These are phyloP conservation scores for Palaemon carinicauda DNA, from an alignment of 1,140 invertebrate genomes.

Conservation along the genomic window DNA sequence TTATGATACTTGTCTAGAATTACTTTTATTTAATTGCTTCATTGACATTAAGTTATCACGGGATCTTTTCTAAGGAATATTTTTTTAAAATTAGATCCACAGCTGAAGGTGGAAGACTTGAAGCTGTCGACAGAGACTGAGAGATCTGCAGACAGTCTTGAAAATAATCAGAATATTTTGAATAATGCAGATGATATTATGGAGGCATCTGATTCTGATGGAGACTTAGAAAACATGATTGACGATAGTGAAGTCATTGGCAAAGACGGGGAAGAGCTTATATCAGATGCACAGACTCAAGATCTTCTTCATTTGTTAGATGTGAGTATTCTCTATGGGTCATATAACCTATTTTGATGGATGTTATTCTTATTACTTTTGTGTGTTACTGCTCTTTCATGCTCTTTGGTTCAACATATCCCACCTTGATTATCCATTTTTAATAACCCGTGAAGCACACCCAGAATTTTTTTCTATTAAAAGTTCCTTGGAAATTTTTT, in stretches of 20 bases:
- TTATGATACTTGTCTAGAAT: too few species aligned
- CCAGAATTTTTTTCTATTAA: too few species aligned
- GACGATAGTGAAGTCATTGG: not conserved
- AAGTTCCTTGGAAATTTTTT: too few species aligned
- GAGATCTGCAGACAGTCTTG: not conserved
- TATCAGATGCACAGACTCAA: not conserved
- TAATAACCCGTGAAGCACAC: too few species aligned
- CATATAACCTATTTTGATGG: not conserved
- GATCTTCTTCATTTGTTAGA: constrained; percentile 17
- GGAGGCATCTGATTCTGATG: not conserved
- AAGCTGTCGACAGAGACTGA: constrained; percentile 18
- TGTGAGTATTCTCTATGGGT: not conserved
- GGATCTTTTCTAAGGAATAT: not conserved
- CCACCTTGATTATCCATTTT: too few species aligned
- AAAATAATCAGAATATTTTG: not conserved
- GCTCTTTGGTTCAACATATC: not conserved
- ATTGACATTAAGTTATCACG: too few species aligned
- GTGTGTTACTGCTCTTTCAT: not conserved
- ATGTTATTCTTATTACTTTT: too few species aligned
- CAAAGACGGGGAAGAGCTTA: not conserved
- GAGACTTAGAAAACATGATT: not conserved
- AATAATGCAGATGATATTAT: not conserved
- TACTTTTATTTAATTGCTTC: too few species aligned
- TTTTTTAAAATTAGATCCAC: not conserved
- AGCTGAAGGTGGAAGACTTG: constrained; percentile 19